Evolutionary conservation across 37 sponge, comb jelly and placozoan genomes (phyloP).

Genomic region (Oopsacas minuta): DNA sequence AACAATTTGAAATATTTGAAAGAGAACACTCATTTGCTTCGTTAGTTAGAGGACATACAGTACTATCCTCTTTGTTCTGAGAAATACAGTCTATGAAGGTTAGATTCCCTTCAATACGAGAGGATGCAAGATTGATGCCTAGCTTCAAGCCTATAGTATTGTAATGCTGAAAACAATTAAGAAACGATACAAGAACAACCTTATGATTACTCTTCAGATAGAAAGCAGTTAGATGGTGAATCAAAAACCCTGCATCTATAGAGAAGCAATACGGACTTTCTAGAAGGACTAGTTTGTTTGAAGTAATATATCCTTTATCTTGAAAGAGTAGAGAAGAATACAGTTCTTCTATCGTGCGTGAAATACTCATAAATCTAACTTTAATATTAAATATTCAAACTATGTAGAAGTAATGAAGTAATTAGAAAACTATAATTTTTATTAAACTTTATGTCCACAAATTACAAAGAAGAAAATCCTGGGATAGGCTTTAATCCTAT

Average conservation of each 20-base stretch:
- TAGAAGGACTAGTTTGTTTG: not conserved
- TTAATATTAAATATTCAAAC: not conserved
- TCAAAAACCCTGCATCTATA: not conserved
- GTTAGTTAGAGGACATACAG: not conserved
- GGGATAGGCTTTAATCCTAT: not conserved
- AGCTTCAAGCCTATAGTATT: not conserved
- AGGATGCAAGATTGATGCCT: not conserved
- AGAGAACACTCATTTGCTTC: not conserved
- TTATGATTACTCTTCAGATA: not conserved
- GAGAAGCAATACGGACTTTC: not conserved
- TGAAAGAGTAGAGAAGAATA: not conserved
- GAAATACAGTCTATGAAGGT: not conserved
- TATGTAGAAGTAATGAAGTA: not conserved
- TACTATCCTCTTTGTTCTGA: not conserved
- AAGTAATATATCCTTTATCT: not conserved
- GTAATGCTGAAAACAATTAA: not conserved
- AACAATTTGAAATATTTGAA: not conserved
- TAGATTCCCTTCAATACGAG: not conserved
- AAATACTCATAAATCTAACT: not conserved
- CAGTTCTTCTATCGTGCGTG: not conserved
- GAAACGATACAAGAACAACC: constrained; percentile 9
- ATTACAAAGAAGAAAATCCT: not conserved
- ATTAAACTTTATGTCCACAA: not conserved
- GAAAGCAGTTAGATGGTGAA: not conserved
- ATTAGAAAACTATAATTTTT: not conserved